Base-by-base conservation (phyloP, 1,140 invertebrate genomes). In the Atta cephalotes region DNA sequence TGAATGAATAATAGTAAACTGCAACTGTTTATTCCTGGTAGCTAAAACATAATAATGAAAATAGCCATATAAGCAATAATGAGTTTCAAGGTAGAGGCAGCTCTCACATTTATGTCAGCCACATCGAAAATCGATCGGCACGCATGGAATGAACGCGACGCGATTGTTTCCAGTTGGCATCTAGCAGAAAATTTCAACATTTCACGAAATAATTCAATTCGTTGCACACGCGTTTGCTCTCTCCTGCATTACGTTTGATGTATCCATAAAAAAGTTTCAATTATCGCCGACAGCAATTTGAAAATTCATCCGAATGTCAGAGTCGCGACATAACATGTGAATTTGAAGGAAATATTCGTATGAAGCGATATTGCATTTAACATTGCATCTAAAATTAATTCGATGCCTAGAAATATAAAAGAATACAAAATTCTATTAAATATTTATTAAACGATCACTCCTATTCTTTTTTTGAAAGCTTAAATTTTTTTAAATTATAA, bases 101-200 rank as follows among this genome's bases (percentile, higher is more conserved):
- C 21, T 58, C 78, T 81, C 78, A 81, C 51, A 71, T 81, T 71
- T 81, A 81, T 81, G 65, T 81, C 51, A 81, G 79, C 65, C 51
- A 81, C 79, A 71, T 81, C 65, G 79, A 81, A 81, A 81, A 81
- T 81, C 79, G 79, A 81, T 81, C 51, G 79, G 10, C 66, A 68
- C 28, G 18, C 31, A 80, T 68, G 49, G 49, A 68, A 68, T 65
- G 66, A 71, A 81, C 31, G 66, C 51, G 79, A 81, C 65, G 63
- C 79, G 79, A 81, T 71, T 81, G 66, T 81, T 81, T 81, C 39
- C 51, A 71, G 21, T 35, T 53, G 51, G 18, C 53, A 76, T 60
- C 53, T 76, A 31, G 25, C 65, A 58, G 79, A 70, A 58, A 71
- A 81, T 81, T 70, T 71, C 51, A 58, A 39, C 65, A 31, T 70